A percentile compares a stretch with the other conserved stretches of the same genome.
phyloP scores from a whole-genome alignment of 2,797 vertebrate species.

The Falco berigora region DNA sequence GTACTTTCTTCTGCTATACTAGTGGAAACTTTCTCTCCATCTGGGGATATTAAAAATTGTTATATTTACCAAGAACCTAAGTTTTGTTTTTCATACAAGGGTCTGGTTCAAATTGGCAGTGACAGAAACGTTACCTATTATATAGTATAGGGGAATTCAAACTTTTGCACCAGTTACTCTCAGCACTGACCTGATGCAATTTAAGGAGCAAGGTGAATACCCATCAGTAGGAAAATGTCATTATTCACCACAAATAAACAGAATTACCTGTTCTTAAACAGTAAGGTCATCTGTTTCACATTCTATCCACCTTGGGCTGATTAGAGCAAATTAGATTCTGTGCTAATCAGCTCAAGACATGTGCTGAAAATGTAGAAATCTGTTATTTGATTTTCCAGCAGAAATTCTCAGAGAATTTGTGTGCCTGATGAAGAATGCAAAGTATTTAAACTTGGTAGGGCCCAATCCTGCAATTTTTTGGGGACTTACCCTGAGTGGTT shows the following conservation, averaged over 20 bases:
- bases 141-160: neutral
- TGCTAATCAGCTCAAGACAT: slow-evolving; percentile 47
- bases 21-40: neutral
- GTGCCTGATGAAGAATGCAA: neutral
- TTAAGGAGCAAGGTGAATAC: slow-evolving; percentile 30
- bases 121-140: slow-evolving; percentile 43
- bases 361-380: slow-evolving; percentile 27
- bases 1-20: neutral
- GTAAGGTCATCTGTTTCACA: slow-evolving; percentile 54
- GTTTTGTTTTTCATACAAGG: slow-evolving; percentile 16
- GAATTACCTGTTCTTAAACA: slow-evolving; percentile 41
- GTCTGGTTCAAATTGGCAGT: slow-evolving; percentile 16
- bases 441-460: neutral
- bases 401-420: neutral
- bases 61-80: neutral
- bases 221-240: slow-evolving; percentile 28
- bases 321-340: slow-evolving; percentile 54
- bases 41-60: neutral
- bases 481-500: neutral
- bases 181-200: slow-evolving; percentile 35
- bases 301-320: slow-evolving; percentile 48
- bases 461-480: neutral
- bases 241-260: slow-evolving; percentile 50
- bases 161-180: slow-evolving; percentile 11
- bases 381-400: slow-evolving; percentile 1